Base-by-base conservation (phyloP, 2,888 invertebrate genomes). In the Kuschelorhynchus macadamiae region DNA sequence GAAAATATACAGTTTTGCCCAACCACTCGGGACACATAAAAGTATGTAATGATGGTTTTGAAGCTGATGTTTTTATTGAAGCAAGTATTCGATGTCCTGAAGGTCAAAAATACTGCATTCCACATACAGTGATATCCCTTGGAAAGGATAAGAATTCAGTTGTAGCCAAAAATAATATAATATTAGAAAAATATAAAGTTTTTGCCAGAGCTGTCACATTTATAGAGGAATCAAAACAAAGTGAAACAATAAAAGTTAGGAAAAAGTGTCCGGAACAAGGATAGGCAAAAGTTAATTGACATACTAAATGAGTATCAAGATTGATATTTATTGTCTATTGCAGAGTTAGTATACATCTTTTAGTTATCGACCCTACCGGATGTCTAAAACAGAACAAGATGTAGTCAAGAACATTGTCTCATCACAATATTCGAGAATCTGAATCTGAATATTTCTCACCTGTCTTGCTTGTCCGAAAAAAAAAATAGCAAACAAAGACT, bases 401-500 rank as follows among this genome's bases (percentile, higher is more conserved):
- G 39, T 25, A n/a, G 66, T 74, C 4, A 57, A 61, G 44, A 55
- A 65, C 71, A 2, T 25, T 72, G 21, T 36, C 33, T 1, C 59
- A 39, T 41, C 50, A 59, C 20, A 72, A 73, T 14, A 47, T 74
- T 3, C 62, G 70, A 2, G 70, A 74, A 32, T 71, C 71, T 1
- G 56, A 67, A 17, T 74, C 73, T 16, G 30, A 61, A n/a, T 74
- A 70, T 53, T 49, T 67, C 0, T 73, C 72, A 5, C 71, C 74
- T 5, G 61, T 73, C 7, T 49, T 73, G 32, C 32, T 74, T 0
- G 72, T 73, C 4, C 67, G 60, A 46, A 74, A 74, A 62, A n/a
- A 70, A 71, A 64, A 72, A 70, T 46, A 70, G 72, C 0, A 71
- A 73, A 56, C 49, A 71, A 36, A 60, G 72, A n/a, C 11, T 72